phyloP scores from a whole-genome alignment of 2,888 invertebrate species.

The Bellardia bayeri region DNA sequence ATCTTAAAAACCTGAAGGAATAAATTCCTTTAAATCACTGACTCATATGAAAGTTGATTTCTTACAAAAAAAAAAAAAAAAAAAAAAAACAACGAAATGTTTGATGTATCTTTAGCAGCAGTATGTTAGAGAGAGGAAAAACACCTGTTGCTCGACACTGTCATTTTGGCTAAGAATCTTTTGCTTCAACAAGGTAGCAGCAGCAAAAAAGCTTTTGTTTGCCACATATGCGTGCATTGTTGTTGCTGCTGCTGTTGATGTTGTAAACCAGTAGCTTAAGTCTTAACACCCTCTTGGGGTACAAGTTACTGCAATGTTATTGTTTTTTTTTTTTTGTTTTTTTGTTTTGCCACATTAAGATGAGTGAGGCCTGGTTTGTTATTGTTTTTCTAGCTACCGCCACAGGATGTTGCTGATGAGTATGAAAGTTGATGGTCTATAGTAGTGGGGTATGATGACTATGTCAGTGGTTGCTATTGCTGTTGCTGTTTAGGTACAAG shows the following conservation, averaged over 20 bases:
- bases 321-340: constrained; percentile 41
- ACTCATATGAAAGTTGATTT: constrained; percentile 6
- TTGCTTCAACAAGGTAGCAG: constrained; percentile 10
- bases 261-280: constrained; percentile 66
- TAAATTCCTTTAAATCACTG: not conserved
- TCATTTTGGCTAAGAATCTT: constrained; percentile 65
- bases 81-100: constrained; percentile 2
- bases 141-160: constrained; percentile 70
- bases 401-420: constrained; percentile 69
- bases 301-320: constrained; percentile 29
- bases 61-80: constrained; percentile 10
- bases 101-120: constrained; percentile 34
- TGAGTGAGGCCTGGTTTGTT: constrained; percentile 36
- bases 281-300: constrained; percentile 71
- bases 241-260: constrained; percentile 6
- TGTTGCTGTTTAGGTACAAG: constrained; percentile 23
- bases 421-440: constrained; percentile 37
- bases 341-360: constrained; percentile 58
- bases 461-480: constrained; percentile 43
- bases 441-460: constrained; percentile 41
- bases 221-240: not conserved
- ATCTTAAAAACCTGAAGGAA: not conserved
- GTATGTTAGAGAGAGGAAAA: constrained; percentile 57
- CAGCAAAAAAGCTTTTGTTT: constrained; percentile 29
- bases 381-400: constrained; percentile 33